Evolutionary conservation across 1,140 invertebrate species (phyloP), one percentile per base, ranked within the genome.

Genomic region (Formica exsecta): DNA sequence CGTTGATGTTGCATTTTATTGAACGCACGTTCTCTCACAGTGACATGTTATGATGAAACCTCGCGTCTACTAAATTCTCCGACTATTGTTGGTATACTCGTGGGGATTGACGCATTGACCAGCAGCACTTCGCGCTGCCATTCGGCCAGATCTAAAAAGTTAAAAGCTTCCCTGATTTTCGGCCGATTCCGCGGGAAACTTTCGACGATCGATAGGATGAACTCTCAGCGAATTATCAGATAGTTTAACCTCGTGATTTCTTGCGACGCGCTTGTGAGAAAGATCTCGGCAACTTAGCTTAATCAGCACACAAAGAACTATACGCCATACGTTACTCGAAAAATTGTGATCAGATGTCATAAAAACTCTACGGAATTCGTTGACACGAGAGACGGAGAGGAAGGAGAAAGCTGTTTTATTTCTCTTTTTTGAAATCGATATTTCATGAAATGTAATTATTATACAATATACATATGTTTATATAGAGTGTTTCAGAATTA

Each of bases 91-190:
- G 41, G 38, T 68, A 61, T 66, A 70, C n/a, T 29, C 9, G 38
- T 13, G 13, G 38, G 38, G 11, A 8, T 59, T 61, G 54, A 41
- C 66, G 41, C 66, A 41, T 38, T 22, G 38, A 38, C 38, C 68
- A 25, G 22, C 22, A 22, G 66, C 79, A 73, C 22, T 22, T 22
- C 22, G 22, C 22, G 25, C 22, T 59, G 54, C 57, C 54, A 44
- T 66, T 81, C 79, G 5, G n/a, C 22, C n/a, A 80, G 38, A 71
- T 57, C 51, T 68, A 74, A 73, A 71, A 57, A 57, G 79, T 73
- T 83, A 73, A 83, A 83, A 83, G 79, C 79, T 83, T 74, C 68
- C 13, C 19, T 61, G 79, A 83, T 83, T 83, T 83, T 83, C 79
- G 57, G 79, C 54, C 68, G 66, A 83, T 83, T 13, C 61, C 79